Percentiles rank a stretch among this genome's conserved stretches.
Evolutionary conservation across 1,140 invertebrate genomes (phyloP).

Genomic region (Eumaeus atala): DNA sequence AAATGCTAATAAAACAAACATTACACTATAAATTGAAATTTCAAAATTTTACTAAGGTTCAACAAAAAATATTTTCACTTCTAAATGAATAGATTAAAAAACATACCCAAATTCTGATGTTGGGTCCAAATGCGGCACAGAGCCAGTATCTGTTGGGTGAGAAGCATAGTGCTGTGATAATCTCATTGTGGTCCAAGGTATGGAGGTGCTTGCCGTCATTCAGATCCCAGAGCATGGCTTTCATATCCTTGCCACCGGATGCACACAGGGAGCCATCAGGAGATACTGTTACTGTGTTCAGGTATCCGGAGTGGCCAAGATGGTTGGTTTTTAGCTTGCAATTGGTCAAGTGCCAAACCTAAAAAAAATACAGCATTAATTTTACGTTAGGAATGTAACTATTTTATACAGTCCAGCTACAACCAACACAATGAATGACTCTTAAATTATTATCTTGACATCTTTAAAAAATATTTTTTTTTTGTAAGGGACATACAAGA

Average conservation of each 20-base stretch:
- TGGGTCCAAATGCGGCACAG: constrained; percentile 98
- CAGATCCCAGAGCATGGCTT: constrained; percentile 99
- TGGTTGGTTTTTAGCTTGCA: constrained; percentile 99
- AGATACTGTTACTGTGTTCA: constrained; percentile 99
- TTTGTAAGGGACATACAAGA: no score
- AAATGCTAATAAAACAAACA: no score
- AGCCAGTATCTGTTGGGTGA: constrained; percentile 99
- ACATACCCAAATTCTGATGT: constrained; percentile 97
- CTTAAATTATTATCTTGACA: no score
- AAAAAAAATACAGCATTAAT: constrained; percentile 20
- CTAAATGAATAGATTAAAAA: constrained; percentile 9
- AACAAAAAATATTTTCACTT: no score
- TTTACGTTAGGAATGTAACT: no score
- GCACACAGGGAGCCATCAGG: constrained; percentile 99
- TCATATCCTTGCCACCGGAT: constrained; percentile 99
- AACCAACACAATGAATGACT: constrained; percentile 4
- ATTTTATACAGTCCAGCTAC: not conserved
- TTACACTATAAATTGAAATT: no score
- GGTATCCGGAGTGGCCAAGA: constrained; percentile 95
- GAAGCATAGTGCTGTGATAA: constrained; percentile 98
- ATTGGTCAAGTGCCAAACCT: constrained; percentile 99
- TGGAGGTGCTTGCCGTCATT: constrained; percentile 99
- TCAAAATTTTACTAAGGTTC: no score
- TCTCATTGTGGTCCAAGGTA: constrained; percentile 98
- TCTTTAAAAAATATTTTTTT: no score